phyloP scores from a whole-genome alignment of 2,113 vertebrate genomes.

The Leucosticte australis region DNA sequence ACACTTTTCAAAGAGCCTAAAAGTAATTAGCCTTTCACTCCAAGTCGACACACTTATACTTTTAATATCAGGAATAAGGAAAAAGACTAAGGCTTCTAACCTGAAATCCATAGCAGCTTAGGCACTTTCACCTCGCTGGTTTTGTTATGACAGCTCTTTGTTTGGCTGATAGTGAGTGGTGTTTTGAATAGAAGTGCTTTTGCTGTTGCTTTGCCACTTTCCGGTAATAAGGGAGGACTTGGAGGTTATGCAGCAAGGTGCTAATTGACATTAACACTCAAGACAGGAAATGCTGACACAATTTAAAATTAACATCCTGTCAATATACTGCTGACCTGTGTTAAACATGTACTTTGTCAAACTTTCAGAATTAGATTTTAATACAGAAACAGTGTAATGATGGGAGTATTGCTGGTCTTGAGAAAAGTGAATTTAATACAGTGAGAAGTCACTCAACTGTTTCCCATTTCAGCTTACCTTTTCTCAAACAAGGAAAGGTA shows the following conservation, averaged over 20 bases:
- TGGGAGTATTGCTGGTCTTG: neutral
- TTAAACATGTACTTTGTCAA: constrained; percentile 47
- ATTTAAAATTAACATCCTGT: constrained; percentile 63
- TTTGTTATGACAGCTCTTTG: constrained; percentile 62
- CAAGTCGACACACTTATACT: constrained; percentile 23
- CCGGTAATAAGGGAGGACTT: constrained; percentile 50
- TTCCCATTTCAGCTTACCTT: constrained; percentile 1
- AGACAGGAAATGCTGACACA: constrained; percentile 71
- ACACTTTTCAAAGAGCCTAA: constrained; percentile 39
- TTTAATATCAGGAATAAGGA: constrained; percentile 51
- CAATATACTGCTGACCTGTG: constrained; percentile 35
- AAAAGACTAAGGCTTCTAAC: constrained; percentile 36
- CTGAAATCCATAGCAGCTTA: constrained; percentile 41
- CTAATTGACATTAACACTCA: constrained; percentile 56
- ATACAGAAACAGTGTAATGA: neutral
- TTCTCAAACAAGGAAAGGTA: neutral
- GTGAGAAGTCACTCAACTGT: neutral
- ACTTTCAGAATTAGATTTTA: constrained; percentile 36
- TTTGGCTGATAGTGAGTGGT: constrained; percentile 48
- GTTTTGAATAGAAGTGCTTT: constrained; percentile 59
- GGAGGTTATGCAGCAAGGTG: constrained; percentile 67
- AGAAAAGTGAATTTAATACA: constrained; percentile 4
- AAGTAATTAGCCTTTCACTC: constrained; percentile 61
- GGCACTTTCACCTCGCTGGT: constrained; percentile 21
- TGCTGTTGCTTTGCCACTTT: constrained; percentile 46